Percentiles rank a stretch among this genome's conserved stretches.
Evolutionary conservation across 2,797 vertebrate genomes (phyloP).

Genomic region (Sebastes iracundus): DNA sequence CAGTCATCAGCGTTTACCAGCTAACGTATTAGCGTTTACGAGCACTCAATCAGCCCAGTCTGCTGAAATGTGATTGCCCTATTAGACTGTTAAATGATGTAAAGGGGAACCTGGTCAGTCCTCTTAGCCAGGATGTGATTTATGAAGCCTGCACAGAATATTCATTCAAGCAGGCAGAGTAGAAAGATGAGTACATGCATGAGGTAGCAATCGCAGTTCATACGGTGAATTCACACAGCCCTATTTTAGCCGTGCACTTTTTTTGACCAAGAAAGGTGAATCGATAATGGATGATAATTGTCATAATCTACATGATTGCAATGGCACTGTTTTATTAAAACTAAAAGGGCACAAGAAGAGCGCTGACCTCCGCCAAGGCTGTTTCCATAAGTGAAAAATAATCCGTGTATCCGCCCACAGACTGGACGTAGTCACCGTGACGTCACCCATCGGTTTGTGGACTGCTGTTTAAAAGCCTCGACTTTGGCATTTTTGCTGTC

Average conservation of each 20-base stretch:
- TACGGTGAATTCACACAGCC: background rate
- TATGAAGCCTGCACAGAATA: slow-evolving; percentile 18
- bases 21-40: background rate
- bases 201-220: background rate
- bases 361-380: background rate
- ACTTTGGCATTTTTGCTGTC: too few relatives aligned
- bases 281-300: background rate
- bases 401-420: background rate
- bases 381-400: background rate
- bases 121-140: slow-evolving; percentile 11
- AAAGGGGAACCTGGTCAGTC: slow-evolving; percentile 11
- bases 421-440: too few relatives aligned
- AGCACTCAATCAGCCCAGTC: background rate
- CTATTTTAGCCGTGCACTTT: background rate
- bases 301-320: background rate
- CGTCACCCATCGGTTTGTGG: too few relatives aligned
- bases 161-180: background rate
- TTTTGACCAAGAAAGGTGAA: background rate
- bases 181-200: background rate
- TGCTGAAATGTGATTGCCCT: background rate
- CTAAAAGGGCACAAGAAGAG: background rate
- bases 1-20: background rate
- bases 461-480: too few relatives aligned
- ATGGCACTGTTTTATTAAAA: background rate
- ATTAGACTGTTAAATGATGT: slow-evolving; percentile 13